phyloP scores from a whole-genome alignment of 1,140 invertebrate species.

The Acromyrmex heyeri region DNA sequence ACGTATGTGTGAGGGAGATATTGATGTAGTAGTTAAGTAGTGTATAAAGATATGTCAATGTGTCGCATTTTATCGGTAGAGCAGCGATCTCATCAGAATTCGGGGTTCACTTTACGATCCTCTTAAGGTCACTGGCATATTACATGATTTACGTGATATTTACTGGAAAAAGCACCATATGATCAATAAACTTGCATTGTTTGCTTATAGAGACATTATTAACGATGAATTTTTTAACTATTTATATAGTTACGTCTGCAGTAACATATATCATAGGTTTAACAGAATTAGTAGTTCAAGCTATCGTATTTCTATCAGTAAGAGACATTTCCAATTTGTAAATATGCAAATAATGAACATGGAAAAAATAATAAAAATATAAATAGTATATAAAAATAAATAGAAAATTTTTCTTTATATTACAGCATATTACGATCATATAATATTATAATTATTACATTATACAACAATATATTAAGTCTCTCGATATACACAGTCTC shows the following conservation, averaged over 20 bases:
- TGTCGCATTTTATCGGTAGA: too few species aligned
- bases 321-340: neutral
- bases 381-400: neutral
- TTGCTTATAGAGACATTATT: neutral
- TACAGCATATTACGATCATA: too few species aligned
- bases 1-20: too few species aligned
- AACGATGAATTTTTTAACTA: neutral
- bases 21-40: too few species aligned
- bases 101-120: too few species aligned
- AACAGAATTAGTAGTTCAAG: neutral
- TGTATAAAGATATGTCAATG: too few species aligned
- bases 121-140: neutral
- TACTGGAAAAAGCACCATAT: neutral
- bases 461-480: neutral
- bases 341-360: too few species aligned
- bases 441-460: too few species aligned
- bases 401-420: neutral
- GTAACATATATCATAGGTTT: too few species aligned
- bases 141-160: neutral
- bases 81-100: too few species aligned
- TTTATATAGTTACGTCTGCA: neutral
- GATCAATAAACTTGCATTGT: neutral
- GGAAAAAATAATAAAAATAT: too few species aligned
- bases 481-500: neutral
- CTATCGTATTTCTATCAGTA: neutral